phyloP scores from a whole-genome alignment of 2,888 invertebrate species.

The Schizotus pectinicornis region DNA sequence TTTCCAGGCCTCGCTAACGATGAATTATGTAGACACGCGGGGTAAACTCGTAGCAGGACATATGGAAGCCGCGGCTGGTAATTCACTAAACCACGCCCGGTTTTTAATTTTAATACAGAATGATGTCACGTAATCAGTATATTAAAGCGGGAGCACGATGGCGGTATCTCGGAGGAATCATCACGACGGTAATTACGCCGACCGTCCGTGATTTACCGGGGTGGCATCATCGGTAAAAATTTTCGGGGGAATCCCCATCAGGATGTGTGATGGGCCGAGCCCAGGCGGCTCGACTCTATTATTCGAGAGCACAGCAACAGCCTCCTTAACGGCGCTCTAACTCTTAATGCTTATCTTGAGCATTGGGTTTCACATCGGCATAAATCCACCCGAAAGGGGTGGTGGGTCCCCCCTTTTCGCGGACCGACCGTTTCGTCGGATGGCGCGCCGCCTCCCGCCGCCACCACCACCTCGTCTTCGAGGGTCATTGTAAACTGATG shows the following conservation, averaged over 20 bases:
- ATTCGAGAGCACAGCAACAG: slow-evolving; percentile 17
- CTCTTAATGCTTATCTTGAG: slow-evolving; percentile 39
- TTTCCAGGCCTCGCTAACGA: slow-evolving; percentile 30
- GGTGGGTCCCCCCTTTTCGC: slow-evolving; percentile 33
- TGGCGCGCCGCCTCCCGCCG: slow-evolving; percentile 4
- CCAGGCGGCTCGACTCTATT: slow-evolving; percentile 1
- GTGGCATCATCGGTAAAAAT: slow-evolving; percentile 10
- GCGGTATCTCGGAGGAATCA: slow-evolving; percentile 54
- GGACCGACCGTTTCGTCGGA: slow-evolving; percentile 22
- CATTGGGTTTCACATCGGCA: slow-evolving; percentile 53
- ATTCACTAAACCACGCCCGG: slow-evolving; percentile 43
- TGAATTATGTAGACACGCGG: slow-evolving; percentile 35
- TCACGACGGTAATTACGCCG: slow-evolving; percentile 52
- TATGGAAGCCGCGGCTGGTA: slow-evolving; percentile 31
- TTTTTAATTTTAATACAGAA: slow-evolving; percentile 57
- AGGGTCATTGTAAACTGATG: slow-evolving; percentile 74
- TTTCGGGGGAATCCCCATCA: not conserved
- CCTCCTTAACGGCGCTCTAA: slow-evolving; percentile 25
- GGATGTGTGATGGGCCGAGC: slow-evolving; percentile 3
- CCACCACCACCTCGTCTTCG: slow-evolving; percentile 11
- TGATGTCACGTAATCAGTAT: slow-evolving; percentile 57
- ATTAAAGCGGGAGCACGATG: slow-evolving; percentile 49
- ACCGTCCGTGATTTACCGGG: slow-evolving; percentile 50
- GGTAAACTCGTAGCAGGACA: slow-evolving; percentile 33
- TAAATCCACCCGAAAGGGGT: slow-evolving; percentile 43